Conservation (phyloP, 37 sponge, comb jelly and placozoan genomes). For the Beroe forskalii region DNA sequence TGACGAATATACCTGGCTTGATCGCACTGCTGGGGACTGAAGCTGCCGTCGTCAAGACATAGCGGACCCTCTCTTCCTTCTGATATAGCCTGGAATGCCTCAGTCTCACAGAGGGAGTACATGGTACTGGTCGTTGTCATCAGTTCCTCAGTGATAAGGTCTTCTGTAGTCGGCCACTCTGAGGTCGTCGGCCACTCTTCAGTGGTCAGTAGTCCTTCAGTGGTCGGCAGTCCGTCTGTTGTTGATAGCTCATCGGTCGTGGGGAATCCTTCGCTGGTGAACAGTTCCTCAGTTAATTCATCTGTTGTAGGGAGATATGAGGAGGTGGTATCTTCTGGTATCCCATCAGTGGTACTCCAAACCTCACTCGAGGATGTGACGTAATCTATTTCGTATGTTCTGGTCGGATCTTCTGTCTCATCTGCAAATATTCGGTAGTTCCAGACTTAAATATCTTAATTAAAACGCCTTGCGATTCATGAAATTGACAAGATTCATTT, state of each 20-base stretch:
- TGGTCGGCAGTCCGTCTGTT: not conserved
- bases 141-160: not conserved
- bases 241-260: not conserved
- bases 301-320: not conserved
- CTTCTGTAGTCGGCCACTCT: not conserved
- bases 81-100: not conserved
- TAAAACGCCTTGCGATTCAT: too few species aligned
- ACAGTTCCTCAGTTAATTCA: not conserved
- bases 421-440: too few species aligned
- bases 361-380: not conserved
- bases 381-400: not conserved
- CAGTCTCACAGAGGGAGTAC: slow-evolving; percentile 12
- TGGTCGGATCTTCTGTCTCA: not conserved
- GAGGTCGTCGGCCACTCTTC: not conserved
- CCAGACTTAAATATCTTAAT: too few species aligned
- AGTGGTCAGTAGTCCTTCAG: not conserved
- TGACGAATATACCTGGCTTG: not conserved
- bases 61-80: slow-evolving; percentile 39
- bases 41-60: slow-evolving; percentile 21
- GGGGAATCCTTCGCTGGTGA: not conserved
- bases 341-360: not conserved
- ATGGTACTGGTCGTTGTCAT: not conserved
- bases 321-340: not conserved
- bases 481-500: too few species aligned
- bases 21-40: slow-evolving; percentile 49